Evolutionary conservation across 2,888 invertebrate genomes (phyloP), one percentile per base, ranked within the genome.

Genomic region (Epistrophe grossulariae): DNA sequence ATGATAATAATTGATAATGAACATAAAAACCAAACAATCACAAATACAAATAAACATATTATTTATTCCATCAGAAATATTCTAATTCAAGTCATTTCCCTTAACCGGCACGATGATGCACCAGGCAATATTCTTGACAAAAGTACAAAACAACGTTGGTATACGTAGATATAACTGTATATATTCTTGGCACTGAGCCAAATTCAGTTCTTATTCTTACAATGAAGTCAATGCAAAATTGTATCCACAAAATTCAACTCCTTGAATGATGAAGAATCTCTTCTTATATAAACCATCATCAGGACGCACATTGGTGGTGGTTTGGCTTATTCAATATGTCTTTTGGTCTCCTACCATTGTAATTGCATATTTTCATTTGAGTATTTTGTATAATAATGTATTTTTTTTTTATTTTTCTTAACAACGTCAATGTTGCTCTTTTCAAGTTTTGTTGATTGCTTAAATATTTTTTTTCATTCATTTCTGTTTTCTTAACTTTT

Each of bases 201-300:
- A 72, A 60, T 45, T 60, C 52, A 82, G 66, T 85, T 82, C 72
- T 60, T 83, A 68, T 87, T 87, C 87, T 87, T 87, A 83, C 83
- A 87, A 79, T 79, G 66, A 76, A 87, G 83, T 79, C 87, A 87
- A 83, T 83, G 74, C 72, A 52, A 76, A 74, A 79, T 72, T 72
- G 35, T 76, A 59, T 59, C 35, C 72, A 71, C 78, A 43, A 82
- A 24, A 79, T 74, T 79, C 71, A 85, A 74, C 71, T 52, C 43
- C 6, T 78, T 78, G 72, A 78, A 78, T 73, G 70, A 57, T 50
- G 68, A 48, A 35, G 52, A 57, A 43, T 62, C 15, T n/a, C 62
- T 24, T 19, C 52, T 52, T 62, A n/a, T n/a, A n/a, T n/a, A 8
- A 64, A 66, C 31, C 68, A 40, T 40, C 31, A 31, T 31, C 31